A percentile compares a stretch with the other conserved stretches of the same genome.
phyloP scores from a whole-genome alignment of 2,888 invertebrate species.

The Mermis nigrescens region DNA sequence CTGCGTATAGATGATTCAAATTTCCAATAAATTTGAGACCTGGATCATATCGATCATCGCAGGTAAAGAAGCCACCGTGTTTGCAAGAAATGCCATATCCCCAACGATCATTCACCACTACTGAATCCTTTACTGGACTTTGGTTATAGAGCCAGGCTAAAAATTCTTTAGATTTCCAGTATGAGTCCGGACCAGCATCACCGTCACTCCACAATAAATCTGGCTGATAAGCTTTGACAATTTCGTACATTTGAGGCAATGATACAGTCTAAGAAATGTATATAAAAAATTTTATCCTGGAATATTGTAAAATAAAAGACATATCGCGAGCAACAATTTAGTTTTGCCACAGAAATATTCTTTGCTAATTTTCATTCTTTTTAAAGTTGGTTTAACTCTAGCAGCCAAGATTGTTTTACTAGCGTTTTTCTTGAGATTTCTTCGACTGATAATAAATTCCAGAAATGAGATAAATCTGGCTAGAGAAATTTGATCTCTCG shows the following conservation, averaged over 20 bases:
- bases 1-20: too few species aligned
- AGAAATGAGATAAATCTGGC: too few species aligned
- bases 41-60: slow-evolving; percentile 59
- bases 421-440: too few species aligned
- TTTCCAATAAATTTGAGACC: slow-evolving; percentile 33
- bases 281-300: too few species aligned
- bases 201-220: slow-evolving; percentile 85
- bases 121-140: slow-evolving; percentile 52
- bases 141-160: slow-evolving; percentile 76
- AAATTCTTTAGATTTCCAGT: slow-evolving; percentile 62
- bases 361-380: too few species aligned
- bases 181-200: slow-evolving; percentile 61
- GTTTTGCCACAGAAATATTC: too few species aligned
- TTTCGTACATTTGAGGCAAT: slow-evolving; percentile 26
- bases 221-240: slow-evolving; percentile 37
- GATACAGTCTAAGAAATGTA: not conserved
- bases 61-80: slow-evolving; percentile 70
- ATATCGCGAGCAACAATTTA: too few species aligned
- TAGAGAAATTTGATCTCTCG: too few species aligned
- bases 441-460: too few species aligned
- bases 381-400: too few species aligned
- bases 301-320: too few species aligned
- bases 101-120: slow-evolving; percentile 82
- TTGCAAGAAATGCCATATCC: slow-evolving; percentile 53
- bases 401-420: too few species aligned